A percentile compares a stretch with the other conserved stretches of the same genome.
These are phyloP conservation scores for Cinclus cinclus DNA, from an alignment of 2,113 vertebrate species.

Conservation along the genomic window DNA sequence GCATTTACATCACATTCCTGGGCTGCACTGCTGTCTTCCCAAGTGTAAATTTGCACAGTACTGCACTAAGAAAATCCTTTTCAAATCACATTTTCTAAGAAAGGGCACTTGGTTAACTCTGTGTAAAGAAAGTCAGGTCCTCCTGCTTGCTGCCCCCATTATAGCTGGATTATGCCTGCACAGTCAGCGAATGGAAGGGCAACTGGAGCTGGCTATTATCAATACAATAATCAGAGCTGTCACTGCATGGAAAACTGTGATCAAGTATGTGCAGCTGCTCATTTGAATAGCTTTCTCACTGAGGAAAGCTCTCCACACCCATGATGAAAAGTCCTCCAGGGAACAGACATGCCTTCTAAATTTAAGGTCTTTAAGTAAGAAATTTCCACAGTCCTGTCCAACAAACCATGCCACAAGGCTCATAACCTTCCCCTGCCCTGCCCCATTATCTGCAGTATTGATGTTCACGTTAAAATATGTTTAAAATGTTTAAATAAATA, in stretches of 20 bases:
- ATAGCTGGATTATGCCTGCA: background rate
- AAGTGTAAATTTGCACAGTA: background rate
- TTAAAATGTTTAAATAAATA: background rate
- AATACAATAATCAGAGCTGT: background rate
- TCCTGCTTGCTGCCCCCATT: background rate
- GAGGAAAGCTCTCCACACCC: background rate
- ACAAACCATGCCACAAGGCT: background rate
- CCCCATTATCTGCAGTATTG: background rate
- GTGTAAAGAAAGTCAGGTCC: background rate
- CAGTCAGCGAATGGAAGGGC: background rate
- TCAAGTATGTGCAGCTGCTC: slow-evolving; percentile 10
- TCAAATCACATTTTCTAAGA: background rate
- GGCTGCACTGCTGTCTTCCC: background rate
- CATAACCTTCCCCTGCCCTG: background rate
- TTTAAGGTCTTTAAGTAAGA: background rate
- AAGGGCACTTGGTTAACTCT: background rate
- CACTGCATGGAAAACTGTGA: background rate
- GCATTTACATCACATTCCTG: background rate
- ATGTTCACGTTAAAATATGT: background rate
- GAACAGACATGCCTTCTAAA: background rate
- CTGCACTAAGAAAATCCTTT: background rate
- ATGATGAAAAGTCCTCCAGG: background rate
- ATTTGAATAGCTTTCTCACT: background rate
- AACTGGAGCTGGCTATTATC: background rate
- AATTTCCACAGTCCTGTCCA: background rate